Percentiles rank a stretch among this genome's conserved stretches.
Evolutionary conservation across 2,888 invertebrate genomes (phyloP).

Genomic region (Temnothorax ravouxi): DNA sequence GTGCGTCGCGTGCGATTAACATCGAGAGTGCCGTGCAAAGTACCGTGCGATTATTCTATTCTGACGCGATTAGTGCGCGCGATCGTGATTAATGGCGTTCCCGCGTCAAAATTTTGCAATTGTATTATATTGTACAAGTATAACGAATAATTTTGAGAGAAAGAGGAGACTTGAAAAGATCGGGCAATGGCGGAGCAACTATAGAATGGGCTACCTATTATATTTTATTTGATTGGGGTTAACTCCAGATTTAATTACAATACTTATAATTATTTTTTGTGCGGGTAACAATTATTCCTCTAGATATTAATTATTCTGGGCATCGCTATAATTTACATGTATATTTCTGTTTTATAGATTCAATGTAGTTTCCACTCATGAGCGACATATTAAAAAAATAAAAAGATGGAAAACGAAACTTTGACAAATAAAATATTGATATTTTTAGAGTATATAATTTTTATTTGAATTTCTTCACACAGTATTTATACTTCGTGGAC

Average conservation of each 20-base stretch:
- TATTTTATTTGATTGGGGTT: background rate
- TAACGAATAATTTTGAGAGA: background rate
- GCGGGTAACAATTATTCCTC: background rate
- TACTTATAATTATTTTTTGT: background rate
- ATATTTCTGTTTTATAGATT: background rate
- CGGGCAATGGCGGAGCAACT: background rate
- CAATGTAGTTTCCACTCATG: background rate
- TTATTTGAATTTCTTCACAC: too few species aligned
- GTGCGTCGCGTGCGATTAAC: background rate
- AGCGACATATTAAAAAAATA: background rate
- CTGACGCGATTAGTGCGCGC: background rate
- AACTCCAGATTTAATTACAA: background rate
- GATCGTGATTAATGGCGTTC: background rate
- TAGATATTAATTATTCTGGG: background rate
- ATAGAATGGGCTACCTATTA: background rate
- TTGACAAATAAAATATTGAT: too few species aligned
- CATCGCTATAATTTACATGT: background rate
- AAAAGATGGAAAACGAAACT: too few species aligned
- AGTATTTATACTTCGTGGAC: too few species aligned
- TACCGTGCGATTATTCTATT: constrained; percentile 5
- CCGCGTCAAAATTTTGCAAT: background rate
- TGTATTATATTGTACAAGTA: background rate
- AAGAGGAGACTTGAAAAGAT: background rate
- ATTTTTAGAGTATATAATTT: too few species aligned
- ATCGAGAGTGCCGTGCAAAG: background rate